Conservation (phyloP, 2,113 vertebrate species). For the Cochlearius cochlearius region DNA sequence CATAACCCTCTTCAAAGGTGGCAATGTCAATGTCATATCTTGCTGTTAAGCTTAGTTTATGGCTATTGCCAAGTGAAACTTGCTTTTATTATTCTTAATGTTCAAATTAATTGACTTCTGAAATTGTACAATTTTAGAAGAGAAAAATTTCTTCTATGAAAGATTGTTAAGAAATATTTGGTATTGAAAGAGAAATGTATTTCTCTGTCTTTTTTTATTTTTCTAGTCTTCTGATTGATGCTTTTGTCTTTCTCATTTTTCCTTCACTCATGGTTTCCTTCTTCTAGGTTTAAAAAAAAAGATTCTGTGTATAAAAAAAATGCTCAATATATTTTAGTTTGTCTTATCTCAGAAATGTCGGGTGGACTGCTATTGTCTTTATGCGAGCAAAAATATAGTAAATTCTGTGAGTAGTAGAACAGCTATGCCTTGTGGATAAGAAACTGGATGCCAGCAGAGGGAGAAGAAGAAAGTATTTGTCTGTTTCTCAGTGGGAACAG, state of each 20-base stretch:
- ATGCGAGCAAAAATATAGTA: not conserved
- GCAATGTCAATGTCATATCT: not conserved
- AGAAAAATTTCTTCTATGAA: not conserved
- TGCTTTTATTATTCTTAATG: not conserved
- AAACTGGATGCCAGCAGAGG: not conserved
- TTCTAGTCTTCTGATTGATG: not conserved
- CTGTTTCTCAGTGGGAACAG: not conserved
- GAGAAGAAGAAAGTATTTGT: not conserved
- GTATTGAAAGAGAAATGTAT: not conserved
- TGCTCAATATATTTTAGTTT: not conserved
- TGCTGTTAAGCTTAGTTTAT: not conserved
- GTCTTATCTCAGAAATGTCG: not conserved
- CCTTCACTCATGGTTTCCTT: not conserved
- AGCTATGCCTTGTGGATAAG: not conserved
- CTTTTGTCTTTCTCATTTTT: not conserved
- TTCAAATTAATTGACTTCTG: not conserved
- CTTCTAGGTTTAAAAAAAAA: too few relatives aligned
- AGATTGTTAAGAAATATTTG: not conserved
- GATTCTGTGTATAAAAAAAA: not conserved
- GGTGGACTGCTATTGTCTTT: not conserved
- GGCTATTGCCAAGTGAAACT: not conserved
- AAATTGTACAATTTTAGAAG: not conserved
- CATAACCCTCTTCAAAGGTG: not conserved
- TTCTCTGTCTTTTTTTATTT: not conserved
- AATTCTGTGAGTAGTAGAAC: not conserved